These are phyloP conservation scores for Pachymerium ferrugineum DNA, from an alignment of 2,888 invertebrate genomes.

Conservation along the genomic window DNA sequence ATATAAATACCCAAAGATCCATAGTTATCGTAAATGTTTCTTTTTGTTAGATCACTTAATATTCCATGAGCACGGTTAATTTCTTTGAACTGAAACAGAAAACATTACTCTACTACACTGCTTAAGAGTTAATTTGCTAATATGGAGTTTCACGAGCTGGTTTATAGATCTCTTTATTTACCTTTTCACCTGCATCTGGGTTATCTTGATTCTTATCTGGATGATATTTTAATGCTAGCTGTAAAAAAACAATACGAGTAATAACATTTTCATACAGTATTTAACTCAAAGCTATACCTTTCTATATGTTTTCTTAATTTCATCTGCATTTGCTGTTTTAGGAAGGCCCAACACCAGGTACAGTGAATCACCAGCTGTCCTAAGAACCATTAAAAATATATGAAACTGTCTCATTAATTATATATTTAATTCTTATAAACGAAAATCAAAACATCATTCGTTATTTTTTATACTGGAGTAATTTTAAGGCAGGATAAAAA, in stretches of 20 bases:
- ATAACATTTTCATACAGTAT: neutral
- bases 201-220: conserved; percentile 96
- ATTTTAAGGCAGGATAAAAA: too few relatives aligned
- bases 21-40: conserved; percentile 97
- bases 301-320: conserved; percentile 93
- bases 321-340: conserved; percentile 88
- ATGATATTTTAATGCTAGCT: conserved; percentile 86
- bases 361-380: conserved; percentile 86
- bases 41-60: conserved; percentile 86
- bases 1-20: conserved; percentile 93
- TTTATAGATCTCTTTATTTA: too few relatives aligned
- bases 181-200: conserved; percentile 88
- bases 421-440: too few relatives aligned
- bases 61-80: conserved; percentile 92
- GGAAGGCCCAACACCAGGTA: conserved; percentile 83
- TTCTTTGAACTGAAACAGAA: conserved; percentile 85
- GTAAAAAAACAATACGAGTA: conserved; percentile 17
- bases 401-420: too few relatives aligned
- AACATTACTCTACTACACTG: too few relatives aligned
- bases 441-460: too few relatives aligned
- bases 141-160: too few relatives aligned
- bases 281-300: conserved; percentile 50
- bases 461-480: too few relatives aligned
- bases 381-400: too few relatives aligned
- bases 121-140: too few relatives aligned